Evolutionary conservation across 2,888 invertebrate species (phyloP).

Genomic region (Cecidostiba fungosa): DNA sequence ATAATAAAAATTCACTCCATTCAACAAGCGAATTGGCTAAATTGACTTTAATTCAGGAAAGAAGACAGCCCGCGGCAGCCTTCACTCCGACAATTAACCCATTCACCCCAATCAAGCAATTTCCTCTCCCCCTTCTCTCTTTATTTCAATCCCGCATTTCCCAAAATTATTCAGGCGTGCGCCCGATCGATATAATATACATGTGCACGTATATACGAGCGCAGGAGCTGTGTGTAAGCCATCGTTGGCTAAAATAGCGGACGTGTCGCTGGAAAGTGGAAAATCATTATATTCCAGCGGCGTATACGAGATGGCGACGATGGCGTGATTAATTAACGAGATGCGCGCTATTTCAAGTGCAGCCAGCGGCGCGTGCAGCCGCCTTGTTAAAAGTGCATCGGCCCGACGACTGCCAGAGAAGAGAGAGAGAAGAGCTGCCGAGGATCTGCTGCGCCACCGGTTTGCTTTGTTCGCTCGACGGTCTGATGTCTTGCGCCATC

Average conservation of each 20-base stretch:
- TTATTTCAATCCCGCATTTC: constrained; percentile 10
- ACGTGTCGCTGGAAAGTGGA: constrained; percentile 37
- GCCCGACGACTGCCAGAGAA: constrained; percentile 20
- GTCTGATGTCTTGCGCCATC: not conserved
- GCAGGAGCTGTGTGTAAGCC: not conserved
- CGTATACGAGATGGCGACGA: not conserved
- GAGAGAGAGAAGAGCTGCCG: not conserved
- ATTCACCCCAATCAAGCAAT: not conserved
- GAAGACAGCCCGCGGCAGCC: not conserved
- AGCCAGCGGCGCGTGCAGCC: not conserved
- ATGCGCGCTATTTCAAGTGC: constrained; percentile 61
- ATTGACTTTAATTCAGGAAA: not conserved
- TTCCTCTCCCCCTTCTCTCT: not conserved
- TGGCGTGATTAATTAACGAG: constrained; percentile 60
- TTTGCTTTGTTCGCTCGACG: not conserved
- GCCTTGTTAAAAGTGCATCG: constrained; percentile 62
- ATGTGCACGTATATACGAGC: not conserved
- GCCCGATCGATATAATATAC: constrained; percentile 5
- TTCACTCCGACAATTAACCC: not conserved
- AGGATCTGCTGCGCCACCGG: not conserved
- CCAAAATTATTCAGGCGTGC: constrained; percentile 49
- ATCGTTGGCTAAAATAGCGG: constrained; percentile 45
- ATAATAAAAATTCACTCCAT: not conserved
- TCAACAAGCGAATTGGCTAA: not conserved
- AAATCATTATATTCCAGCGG: constrained; percentile 56